Evolutionary conservation across 2,113 vertebrate species (phyloP), one percentile per base, ranked within the genome.

Genomic region (Psephotus haematonotus): DNA sequence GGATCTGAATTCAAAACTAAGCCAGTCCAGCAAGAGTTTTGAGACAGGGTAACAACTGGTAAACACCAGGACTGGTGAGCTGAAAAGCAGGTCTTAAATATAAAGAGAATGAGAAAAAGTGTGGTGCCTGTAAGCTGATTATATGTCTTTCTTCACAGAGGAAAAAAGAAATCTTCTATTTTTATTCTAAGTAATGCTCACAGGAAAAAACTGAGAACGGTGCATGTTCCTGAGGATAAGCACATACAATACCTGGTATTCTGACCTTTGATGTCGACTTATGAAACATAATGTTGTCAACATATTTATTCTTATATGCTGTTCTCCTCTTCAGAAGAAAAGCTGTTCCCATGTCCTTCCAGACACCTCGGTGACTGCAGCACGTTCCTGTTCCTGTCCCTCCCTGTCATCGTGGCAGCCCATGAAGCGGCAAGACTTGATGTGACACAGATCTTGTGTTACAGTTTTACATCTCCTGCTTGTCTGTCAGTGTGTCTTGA

Each of bases 1-100:
- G 67, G 63, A 80, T 95, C 86, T 93, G 35, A 68, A 80, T 78
- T 86, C 50, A 78, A 83, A 90, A 86, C 13, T 6, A 80, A 92
- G 35, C 14, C 28, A 50, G 39, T 43, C 53, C 74, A 74, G 57
- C 15, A 87, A 75, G 39, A 9, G 15, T n/a, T 91, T 78, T 46
- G 46, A 92, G 69, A 55, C 24, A 85, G 24, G 31, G 35, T 43
- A 91, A 78, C 20, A 77, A 17, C 18, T 62, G 49, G 17, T 62
- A 74, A 90, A 80, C 37, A 46, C 14, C 72, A 67, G 33, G 39
- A 86, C 17, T 49, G 22, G 17, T 86, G 75, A 83, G 44, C 53
- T 72, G 50, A 90, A 86, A 93, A 77, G 13, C 31, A 49, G 35
- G 23, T 57, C 43, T 86, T 80, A 77, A 67, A 59, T 70, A 29